Base-by-base conservation (phyloP, 2,797 vertebrate genomes). In the Manis crassicaudata region DNA sequence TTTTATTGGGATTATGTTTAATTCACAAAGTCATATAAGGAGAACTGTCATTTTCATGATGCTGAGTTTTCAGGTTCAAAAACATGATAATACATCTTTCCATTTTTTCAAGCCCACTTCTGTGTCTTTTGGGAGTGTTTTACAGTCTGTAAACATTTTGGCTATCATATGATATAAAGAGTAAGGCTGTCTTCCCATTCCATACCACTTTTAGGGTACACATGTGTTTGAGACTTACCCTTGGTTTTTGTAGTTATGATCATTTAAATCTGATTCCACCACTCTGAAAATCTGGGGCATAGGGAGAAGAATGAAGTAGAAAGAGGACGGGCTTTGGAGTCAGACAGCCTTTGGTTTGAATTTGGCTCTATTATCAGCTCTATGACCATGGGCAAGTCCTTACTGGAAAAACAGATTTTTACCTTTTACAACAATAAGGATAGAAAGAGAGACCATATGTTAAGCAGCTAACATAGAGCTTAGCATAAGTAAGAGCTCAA, bases 1-100 rank as follows among this genome's bases (percentile, higher is more conserved):
- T 93, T 54, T 95, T 72, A 62, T 67, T 92, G 17, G 35, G 32
- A 88, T 89, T 89, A 93, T 93, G 27, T 63, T 93, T 95, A 58
- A 77, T 95, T 79, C 25, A 73, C 63, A 63, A 76, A 73, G 6
- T 88, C 27, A 79, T 21, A 56, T 58, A 92, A 63, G 54, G 68
- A 85, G 40, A 90, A 65, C 25, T 50, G 40, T 75, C 40, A 72
- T 68, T 92, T 94, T 90, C 40, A 63, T 56, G 10, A 80, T 90
- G 32, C 23, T 88, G 21, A 79, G 9, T 84, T 95, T 96, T 90
- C 62, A 58, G 62, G 18, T 68, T 63, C 32, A 72, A 54, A 96
- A 89, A 17, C 8, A 35, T 7, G 20, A 12, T 35, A 7, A 12
- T 35, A 7, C 50, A 4, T 82, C 27, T 85, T 46, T 90, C 7